Percentiles rank a stretch among this genome's conserved stretches.
These are phyloP conservation scores for Pollenia amentaria DNA, from an alignment of 2,888 invertebrate species.

Conservation along the genomic window DNA sequence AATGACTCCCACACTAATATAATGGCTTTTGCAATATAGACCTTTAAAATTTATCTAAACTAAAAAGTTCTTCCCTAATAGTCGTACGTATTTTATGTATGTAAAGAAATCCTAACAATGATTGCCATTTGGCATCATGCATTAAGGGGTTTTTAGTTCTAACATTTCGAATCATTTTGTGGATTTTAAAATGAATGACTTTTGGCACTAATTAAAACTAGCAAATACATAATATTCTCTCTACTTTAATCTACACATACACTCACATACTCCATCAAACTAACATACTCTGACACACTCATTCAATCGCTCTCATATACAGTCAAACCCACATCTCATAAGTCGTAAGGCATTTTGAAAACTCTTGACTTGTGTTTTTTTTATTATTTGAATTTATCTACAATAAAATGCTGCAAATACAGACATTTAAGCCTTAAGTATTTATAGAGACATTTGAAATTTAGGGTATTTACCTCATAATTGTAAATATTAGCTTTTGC, in stretches of 20 bases:
- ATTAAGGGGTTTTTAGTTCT: constrained; percentile 55
- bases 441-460: constrained; percentile 18
- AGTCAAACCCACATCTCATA: not conserved
- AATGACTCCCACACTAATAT: not conserved
- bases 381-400: not conserved
- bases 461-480: constrained; percentile 9
- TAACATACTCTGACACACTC: not conserved
- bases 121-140: constrained; percentile 69
- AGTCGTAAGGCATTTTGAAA: constrained; percentile 21
- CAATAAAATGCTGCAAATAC: constrained; percentile 27
- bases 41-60: not conserved
- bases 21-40: not conserved
- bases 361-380: not conserved
- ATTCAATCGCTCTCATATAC: not conserved
- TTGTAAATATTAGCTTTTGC: not conserved
- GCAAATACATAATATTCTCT: constrained; percentile 78
- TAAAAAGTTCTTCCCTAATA: not conserved
- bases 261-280: not conserved
- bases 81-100: not conserved
- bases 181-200: constrained; percentile 77
- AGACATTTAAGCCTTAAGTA: constrained; percentile 17
- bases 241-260: constrained; percentile 37
- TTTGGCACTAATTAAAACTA: constrained; percentile 82
- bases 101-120: constrained; percentile 41
- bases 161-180: constrained; percentile 67